Evolutionary conservation across 37 sponge, comb jelly and placozoan species (phyloP), one percentile per base, ranked within the genome.

Genomic region (Halisarca cf. caerulea): DNA sequence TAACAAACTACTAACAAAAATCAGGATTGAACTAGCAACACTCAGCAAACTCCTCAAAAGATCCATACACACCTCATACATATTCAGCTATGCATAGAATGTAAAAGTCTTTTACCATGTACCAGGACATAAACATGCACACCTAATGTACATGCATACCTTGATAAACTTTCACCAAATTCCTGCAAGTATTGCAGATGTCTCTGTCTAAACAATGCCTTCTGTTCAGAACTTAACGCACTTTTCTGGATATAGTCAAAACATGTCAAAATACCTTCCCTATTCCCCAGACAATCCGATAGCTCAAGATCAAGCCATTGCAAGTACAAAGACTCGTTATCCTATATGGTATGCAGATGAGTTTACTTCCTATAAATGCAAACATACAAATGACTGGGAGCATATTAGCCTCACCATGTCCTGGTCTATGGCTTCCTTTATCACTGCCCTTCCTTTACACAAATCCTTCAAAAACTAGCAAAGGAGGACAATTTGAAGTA

Each of bases 221-320:
- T 91, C 34, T 58, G 78, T 27, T 82, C 82, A 34, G 44, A 2
- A 11, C 77, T 53, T 18, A 30, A 0, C 0, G 35, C 85, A 82
- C 86, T 84, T 9, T 21, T 27, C 41, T 57, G 45, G 1, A 66
- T 85, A 69, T 6, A 33, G 0, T 25, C 58, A 73, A 91, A 91
- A 23, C 91, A 58, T 9, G 36, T 61, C 79, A 83, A 66, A n/a
- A 91, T 79, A 3, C 35, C 83, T 30, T 43, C 40, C 58, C 83
- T 78, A 37, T 81, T 66, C 3, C 41, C 86, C 11, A 83, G 59
- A 24, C 80, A 30, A 24, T 80, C 59, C 33, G 88, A 51, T 28
- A 87, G 5, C 64, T 88, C 91, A 17, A 94, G 66, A 47, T 88
- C 89, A 43, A 91, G 80, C 84, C 92, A 79, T 42, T 91, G 91